Percentiles rank a stretch among this genome's conserved stretches.
These are phyloP conservation scores for Eristalis pertinax DNA, from an alignment of 2,888 invertebrate species.

Conservation along the genomic window DNA sequence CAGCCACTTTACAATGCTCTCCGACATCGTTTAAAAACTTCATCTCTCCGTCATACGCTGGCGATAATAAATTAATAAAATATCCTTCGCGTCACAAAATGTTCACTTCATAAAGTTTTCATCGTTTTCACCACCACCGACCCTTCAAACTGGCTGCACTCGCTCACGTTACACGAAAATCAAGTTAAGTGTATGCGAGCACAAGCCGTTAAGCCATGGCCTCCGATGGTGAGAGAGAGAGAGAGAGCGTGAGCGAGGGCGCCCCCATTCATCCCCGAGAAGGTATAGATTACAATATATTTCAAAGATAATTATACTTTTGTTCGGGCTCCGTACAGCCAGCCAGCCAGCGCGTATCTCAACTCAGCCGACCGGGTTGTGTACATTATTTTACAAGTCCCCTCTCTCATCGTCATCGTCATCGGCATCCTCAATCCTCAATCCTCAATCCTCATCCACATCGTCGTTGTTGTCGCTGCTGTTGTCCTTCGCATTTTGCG, in stretches of 20 bases:
- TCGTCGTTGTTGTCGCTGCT: not conserved
- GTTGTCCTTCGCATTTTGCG: slow-evolving; percentile 4
- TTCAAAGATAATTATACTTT: slow-evolving; percentile 54
- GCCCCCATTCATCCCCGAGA: slow-evolving; percentile 16
- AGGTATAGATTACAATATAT: slow-evolving; percentile 54
- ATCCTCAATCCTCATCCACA: slow-evolving; percentile 25
- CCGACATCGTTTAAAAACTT: slow-evolving; percentile 30
- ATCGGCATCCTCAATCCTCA: slow-evolving; percentile 24
- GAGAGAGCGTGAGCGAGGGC: not conserved
- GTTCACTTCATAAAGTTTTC: slow-evolving; percentile 56
- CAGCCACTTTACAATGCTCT: slow-evolving; percentile 11
- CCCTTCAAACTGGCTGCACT: slow-evolving; percentile 22
- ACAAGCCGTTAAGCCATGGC: not conserved
- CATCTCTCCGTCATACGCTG: slow-evolving; percentile 1
- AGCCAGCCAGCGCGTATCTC: slow-evolving; percentile 15
- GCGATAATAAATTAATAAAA: slow-evolving; percentile 49
- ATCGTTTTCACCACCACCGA: slow-evolving; percentile 13
- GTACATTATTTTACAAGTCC: slow-evolving; percentile 45
- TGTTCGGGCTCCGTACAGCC: slow-evolving; percentile 16
- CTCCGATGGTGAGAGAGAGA: not conserved
- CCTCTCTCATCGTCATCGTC: not conserved
- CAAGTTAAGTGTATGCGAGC: slow-evolving; percentile 40
- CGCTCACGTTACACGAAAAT: slow-evolving; percentile 35
- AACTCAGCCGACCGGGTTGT: slow-evolving; percentile 43
- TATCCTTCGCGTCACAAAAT: slow-evolving; percentile 48